Evolutionary conservation across 2,797 vertebrate species (phyloP).

Genomic region (Brachymystax lenok): DNA sequence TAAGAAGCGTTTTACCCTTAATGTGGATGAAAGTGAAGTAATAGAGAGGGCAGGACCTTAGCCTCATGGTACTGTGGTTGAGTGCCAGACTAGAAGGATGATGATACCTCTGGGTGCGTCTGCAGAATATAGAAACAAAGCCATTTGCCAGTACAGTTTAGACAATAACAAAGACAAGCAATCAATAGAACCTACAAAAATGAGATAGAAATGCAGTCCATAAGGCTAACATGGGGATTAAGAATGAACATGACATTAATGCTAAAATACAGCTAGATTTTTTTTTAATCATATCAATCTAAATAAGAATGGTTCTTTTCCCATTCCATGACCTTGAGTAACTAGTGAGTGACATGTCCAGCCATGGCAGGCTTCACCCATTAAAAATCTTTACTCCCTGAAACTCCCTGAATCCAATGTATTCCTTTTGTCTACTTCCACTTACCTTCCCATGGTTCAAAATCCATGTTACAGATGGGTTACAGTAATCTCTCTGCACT

Average conservation of each 20-base stretch:
- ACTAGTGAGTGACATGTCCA: conserved; percentile 38
- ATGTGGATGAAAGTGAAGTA: neutral
- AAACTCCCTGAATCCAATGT: conserved; percentile 30
- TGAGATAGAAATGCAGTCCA: neutral
- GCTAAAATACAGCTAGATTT: neutral
- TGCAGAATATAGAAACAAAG: neutral
- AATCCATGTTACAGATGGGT: conserved; percentile 41
- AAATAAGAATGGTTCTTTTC: conserved; percentile 10
- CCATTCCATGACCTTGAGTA: conserved; percentile 16
- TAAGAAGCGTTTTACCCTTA: neutral
- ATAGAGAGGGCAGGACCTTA: neutral
- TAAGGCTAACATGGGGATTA: neutral
- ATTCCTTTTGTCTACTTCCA: conserved; percentile 51
- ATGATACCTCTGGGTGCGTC: neutral
- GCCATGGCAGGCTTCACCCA: conserved; percentile 20
- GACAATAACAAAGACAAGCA: neutral
- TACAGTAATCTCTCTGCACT: conserved; percentile 33
- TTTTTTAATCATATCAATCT: conserved; percentile 12
- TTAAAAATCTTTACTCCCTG: conserved; percentile 29
- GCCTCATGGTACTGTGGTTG: neutral
- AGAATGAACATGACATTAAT: neutral
- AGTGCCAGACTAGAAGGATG: neutral
- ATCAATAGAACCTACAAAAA: neutral
- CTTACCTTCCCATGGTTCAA: conserved; percentile 34
- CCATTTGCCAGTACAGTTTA: neutral